Base-by-base conservation (phyloP, 2,797 vertebrate genomes). In the Onychomys arenicola region DNA sequence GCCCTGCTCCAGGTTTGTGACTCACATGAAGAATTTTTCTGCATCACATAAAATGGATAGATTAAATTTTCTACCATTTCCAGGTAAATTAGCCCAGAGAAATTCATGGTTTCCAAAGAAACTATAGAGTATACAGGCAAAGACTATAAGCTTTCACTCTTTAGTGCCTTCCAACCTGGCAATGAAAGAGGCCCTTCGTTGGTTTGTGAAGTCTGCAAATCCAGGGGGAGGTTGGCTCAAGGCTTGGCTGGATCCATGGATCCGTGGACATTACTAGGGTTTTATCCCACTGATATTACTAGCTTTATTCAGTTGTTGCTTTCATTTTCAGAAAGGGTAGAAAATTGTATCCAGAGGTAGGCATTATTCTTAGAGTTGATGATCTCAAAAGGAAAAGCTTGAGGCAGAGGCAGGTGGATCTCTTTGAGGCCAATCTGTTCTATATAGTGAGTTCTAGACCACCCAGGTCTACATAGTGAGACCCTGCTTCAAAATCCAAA, bases 1-100 rank as follows among this genome's bases (percentile, higher is more conserved):
- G 5, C 32, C 98, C 52, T 99, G 98, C 91, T 98, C 98, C 43
- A 98, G 98, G 23, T 99, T 99, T 91, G 69, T 97, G 73, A 97
- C 97, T 81, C 98, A 99, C 92, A 98, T 99, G 98, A 99, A 98
- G 95, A 94, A 97, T 61, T 97, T 95, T 90, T 98, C 97, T 43
- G 75, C 97, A n/a, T 97, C 97, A 95, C 87, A 71, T 32, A 90
- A 69, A 91, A 49, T 95, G 81, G 95, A 90, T 43, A 97, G 97
- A 55, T 89, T 96, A 87, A 52, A 95, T 77, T 94, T 98, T 90
- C 96, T 93, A 75, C 93, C 75, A 1, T 95, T 91, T 92, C 94
- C 96, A 97, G 94, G 69, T 88, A 97, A 96, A 95, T 88, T 81
- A 89, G 91, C 27, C 67, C 6, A 5, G 86, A 37, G 1, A 95